phyloP scores from a whole-genome alignment of 2,888 invertebrate genomes.

The Eupeodes luniger region DNA sequence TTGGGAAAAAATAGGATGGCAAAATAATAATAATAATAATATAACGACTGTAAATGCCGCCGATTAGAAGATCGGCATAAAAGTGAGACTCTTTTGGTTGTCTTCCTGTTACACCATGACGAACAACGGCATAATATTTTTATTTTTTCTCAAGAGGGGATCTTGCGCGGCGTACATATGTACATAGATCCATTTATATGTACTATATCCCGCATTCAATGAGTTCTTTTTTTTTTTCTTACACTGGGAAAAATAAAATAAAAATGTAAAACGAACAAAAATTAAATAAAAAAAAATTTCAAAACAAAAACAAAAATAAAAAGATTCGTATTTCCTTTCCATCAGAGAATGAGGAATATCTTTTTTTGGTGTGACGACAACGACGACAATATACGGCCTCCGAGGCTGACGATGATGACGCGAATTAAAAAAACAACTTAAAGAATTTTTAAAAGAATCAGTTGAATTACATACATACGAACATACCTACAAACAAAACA shows the following conservation, averaged over 20 bases:
- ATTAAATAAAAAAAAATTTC: background rate
- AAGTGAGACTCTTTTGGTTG: constrained; percentile 45
- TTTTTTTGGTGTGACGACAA: constrained; percentile 61
- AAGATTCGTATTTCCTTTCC: constrained; percentile 74
- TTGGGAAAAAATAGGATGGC: constrained; percentile 10
- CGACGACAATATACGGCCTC: background rate
- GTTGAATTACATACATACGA: constrained; percentile 10
- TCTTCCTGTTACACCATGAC: constrained; percentile 70
- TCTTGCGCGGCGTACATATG: constrained; percentile 27
- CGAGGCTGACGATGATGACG: constrained; percentile 34
- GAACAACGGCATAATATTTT: constrained; percentile 40
- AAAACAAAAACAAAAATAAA: constrained; percentile 39
- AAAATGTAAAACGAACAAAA: constrained; percentile 3
- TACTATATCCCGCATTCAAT: constrained; percentile 66
- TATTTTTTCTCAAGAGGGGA: constrained; percentile 60
- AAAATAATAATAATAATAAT: constrained; percentile 31
- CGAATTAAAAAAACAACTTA: constrained; percentile 49
- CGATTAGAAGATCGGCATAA: constrained; percentile 57
- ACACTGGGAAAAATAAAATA: constrained; percentile 36
- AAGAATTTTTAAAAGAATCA: constrained; percentile 46
- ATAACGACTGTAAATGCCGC: constrained; percentile 58
- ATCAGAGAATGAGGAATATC: constrained; percentile 49
- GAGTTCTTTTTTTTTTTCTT: constrained; percentile 40
- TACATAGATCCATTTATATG: constrained; percentile 57
- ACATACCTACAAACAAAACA: background rate